Conservation (phyloP, 2,888 invertebrate species). For the Tipula confusa region DNA sequence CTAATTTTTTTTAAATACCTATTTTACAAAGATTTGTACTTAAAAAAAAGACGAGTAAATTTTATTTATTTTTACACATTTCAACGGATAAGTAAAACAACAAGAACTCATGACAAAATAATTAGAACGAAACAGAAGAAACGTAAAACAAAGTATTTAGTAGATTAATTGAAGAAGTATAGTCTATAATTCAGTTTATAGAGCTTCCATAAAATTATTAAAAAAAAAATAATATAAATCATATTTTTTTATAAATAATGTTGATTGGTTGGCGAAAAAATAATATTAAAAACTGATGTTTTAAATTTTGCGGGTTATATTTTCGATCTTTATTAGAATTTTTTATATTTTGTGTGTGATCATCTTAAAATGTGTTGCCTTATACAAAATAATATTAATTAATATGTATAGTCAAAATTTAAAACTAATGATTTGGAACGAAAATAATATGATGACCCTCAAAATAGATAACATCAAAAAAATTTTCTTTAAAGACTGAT, state of each 20-base stretch:
- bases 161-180: neutral
- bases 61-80: neutral
- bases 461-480: constrained; percentile 25
- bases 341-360: neutral
- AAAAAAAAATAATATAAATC: constrained; percentile 13
- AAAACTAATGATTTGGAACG: neutral
- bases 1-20: constrained; percentile 3
- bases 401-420: neutral
- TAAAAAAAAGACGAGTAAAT: neutral
- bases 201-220: constrained; percentile 9
- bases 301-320: constrained; percentile 20
- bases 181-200: neutral
- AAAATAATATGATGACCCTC: constrained; percentile 7
- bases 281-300: neutral
- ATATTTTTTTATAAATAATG: neutral
- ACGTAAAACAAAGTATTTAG: constrained; percentile 25
- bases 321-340: constrained; percentile 25
- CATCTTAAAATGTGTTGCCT: neutral
- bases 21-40: constrained; percentile 16
- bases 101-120: constrained; percentile 25
- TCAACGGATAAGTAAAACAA: constrained; percentile 5
- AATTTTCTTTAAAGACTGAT: constrained; percentile 12
- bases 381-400: constrained; percentile 21
- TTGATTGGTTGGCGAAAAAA: neutral
- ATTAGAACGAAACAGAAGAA: neutral